These are phyloP conservation scores for Lumbricus terrestris DNA, from an alignment of 2,888 invertebrate species.

Conservation along the genomic window DNA sequence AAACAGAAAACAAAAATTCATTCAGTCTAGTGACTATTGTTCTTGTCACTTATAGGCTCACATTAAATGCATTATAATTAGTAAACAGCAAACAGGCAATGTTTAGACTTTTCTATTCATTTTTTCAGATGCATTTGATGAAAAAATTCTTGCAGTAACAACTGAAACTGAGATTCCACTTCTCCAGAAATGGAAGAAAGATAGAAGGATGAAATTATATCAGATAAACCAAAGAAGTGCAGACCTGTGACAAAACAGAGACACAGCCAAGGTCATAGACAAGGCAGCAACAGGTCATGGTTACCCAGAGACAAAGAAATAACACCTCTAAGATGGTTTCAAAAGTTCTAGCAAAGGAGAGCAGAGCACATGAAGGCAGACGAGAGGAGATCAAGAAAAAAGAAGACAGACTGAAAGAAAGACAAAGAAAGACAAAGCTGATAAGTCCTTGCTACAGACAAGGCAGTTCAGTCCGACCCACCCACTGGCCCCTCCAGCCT, in stretches of 20 bases:
- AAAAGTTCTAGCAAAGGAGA: background rate
- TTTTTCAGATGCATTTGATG: background rate
- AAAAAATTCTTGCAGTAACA: background rate
- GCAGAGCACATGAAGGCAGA: background rate
- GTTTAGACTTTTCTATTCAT: background rate
- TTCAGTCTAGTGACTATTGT: background rate
- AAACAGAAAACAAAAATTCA: background rate
- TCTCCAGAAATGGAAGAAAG: background rate
- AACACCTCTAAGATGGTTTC: background rate
- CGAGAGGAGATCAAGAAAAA: background rate
- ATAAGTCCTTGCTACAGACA: no score
- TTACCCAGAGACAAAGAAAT: no score
- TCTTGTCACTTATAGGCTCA: background rate
- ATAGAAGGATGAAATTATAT: no score
- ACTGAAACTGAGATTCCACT: background rate
- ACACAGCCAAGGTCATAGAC: background rate
- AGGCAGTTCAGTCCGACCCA: no score
- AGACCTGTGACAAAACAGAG: background rate
- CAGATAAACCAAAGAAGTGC: no score
- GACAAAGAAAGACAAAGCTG: background rate
- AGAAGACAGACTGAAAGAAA: background rate
- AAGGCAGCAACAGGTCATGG: background rate
- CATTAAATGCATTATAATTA: background rate
- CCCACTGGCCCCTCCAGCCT: no score
- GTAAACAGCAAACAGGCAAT: background rate